Evolutionary conservation across 2,113 vertebrate species (phyloP), one percentile per base, ranked within the genome.

Genomic region (Tricholaema leucomelas): DNA sequence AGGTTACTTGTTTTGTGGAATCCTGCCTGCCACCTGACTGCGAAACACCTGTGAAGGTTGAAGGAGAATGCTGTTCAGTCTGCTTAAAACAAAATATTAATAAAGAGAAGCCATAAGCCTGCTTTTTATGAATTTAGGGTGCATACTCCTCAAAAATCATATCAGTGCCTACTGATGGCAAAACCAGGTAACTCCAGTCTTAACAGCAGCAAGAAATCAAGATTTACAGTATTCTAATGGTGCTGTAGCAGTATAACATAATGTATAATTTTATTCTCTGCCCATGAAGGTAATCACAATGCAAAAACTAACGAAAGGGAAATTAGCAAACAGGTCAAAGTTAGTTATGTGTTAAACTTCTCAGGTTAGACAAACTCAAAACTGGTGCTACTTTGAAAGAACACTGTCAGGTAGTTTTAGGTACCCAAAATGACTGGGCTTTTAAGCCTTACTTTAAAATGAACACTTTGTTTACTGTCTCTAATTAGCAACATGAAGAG

Each of bases 1-100:
- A 99, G 97, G 97, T 99, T 93, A 99, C 99, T 44, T 99, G 99
- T 96, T 98, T 99, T 7, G 98, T 99, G 89, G 98, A 99, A 94
- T 98, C 98, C 0, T 99, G 99, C 94, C 98, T 92, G 0, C 96
- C 96, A 0, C 66, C 94, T 8, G 89, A 96, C 52, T 99, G 99
- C 54, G 84, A 97, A 19, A 92, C 55, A 0, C 98, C 99, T 4
- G 84, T 98, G 95, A 98, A 97, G 85, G 95, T 97, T 83, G 95
- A 98, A 97, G 98, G 98, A 54, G 87, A 94, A 61, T 99, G 99
- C 96, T 99, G 99, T 82, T 98, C 98, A 0, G 78, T 98, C 84
- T 99, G 99, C 94, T 85, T 96, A 21, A 77, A 94, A 75, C 81
- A 91, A 71, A 66, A 73, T 33, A 13, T 17, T 70, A 94, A 86